Evolutionary conservation across 2,797 vertebrate genomes (phyloP), one percentile per base, ranked within the genome.

Genomic region (Enteromius thamalakanensis): DNA sequence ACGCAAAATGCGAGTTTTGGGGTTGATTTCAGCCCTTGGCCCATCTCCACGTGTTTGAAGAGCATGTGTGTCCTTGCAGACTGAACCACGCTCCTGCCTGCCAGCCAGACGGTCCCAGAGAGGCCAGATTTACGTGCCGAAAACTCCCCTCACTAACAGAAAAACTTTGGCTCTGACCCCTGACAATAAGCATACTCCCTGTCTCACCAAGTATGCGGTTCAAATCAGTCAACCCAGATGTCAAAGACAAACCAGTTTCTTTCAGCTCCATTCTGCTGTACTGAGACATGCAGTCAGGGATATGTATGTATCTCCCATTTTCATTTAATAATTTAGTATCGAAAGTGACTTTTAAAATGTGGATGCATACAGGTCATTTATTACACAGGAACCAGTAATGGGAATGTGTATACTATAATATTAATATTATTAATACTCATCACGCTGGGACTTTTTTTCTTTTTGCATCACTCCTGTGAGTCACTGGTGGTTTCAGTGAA

Each of bases 131-230:
- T 79, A 79, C 60, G 21, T 79, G 74, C 64, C 21, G 69, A 79
- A 82, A 84, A 84, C 82, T 71, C 72, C 67, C 49, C 69, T 85
- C 64, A 60, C 83, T 78, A 76, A 83, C 55, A 65, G 80, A 82
- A 76, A 79, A 85, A 53, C 80, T 76, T 87, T 76, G 76, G 71
- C 65, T 80, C 83, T 84, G 84, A 81, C 80, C 51, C 71, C 67
- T 68, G 69, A 86, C 76, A 53, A 76, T 78, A 76, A 70, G 53
- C 71, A 84, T 84, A 80, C 78, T 86, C 85, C 81, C 78, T 78
- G 71, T 80, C 85, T 84, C 37, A 72, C 78, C 14, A 82, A 79
- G 80, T 76, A 82, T 78, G 76, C 64, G 10, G 64, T 79, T 58
- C 34, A 69, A 84, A 79, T 77, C 79, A 49, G n/a, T 80, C 83